Evolutionary conservation across 2,797 vertebrate species (phyloP).

Genomic region (Ataeniobius toweri): DNA sequence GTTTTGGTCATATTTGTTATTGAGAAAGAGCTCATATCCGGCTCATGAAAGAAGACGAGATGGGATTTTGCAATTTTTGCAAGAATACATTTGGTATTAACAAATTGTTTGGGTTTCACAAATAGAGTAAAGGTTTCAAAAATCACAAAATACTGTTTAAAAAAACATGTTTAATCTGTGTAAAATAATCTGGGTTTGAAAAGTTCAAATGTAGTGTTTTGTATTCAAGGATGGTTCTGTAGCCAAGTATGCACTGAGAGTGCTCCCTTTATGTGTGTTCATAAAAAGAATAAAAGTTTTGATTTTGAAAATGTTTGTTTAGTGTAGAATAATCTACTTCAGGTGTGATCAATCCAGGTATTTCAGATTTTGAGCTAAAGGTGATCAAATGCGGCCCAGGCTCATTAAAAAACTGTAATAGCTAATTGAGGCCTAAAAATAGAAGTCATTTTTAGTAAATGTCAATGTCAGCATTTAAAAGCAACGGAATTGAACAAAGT

Average conservation of each 20-base stretch:
- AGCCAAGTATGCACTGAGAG: no score
- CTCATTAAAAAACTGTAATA: neutral
- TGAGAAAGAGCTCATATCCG: constrained; percentile 5
- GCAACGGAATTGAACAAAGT: neutral
- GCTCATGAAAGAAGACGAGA: neutral
- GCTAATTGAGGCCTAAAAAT: neutral
- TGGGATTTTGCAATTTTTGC: neutral
- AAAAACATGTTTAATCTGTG: no score
- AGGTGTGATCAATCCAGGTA: neutral
- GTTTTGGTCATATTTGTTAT: constrained; percentile 49
- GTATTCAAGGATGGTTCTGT: neutral
- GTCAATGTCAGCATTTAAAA: neutral
- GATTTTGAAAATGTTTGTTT: neutral
- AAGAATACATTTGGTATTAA: neutral
- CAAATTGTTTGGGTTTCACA: neutral
- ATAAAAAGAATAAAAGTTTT: neutral
- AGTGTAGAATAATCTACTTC: neutral
- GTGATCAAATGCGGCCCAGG: neutral
- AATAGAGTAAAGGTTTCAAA: neutral
- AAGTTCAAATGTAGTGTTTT: neutral
- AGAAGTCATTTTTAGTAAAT: neutral
- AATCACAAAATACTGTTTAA: neutral
- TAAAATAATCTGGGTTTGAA: neutral
- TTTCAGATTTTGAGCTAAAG: neutral
- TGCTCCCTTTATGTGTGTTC: neutral